A percentile compares a stretch with the other conserved stretches of the same genome.
phyloP scores from a whole-genome alignment of 2,888 invertebrate genomes.

The Oeneis ivallda region DNA sequence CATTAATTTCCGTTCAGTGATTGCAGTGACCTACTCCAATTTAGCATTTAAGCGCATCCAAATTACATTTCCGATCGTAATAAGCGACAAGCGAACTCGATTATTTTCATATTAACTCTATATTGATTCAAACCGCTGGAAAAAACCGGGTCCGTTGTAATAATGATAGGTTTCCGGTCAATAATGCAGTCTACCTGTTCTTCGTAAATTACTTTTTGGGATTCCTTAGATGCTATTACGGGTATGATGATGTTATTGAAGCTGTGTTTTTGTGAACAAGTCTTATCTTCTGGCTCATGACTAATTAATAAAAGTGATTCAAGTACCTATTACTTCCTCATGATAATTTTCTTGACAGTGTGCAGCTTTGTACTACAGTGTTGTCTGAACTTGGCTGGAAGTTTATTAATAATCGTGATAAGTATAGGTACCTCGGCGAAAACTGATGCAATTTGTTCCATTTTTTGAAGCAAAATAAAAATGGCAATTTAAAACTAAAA shows the following conservation, averaged over 20 bases:
- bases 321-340: too few relatives aligned
- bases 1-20: constrained; percentile 41
- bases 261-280: background rate
- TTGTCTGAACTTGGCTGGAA: too few relatives aligned
- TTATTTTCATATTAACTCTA: constrained; percentile 76
- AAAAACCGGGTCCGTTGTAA: constrained; percentile 66
- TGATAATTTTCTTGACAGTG: too few relatives aligned
- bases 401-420: too few relatives aligned
- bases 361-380: too few relatives aligned
- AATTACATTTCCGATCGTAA: constrained; percentile 62
- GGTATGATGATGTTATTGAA: constrained; percentile 22
- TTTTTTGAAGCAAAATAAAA: too few relatives aligned
- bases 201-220: constrained; percentile 37
- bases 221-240: constrained; percentile 33
- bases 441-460: too few relatives aligned
- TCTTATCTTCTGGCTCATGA: background rate
- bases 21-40: constrained; percentile 45
- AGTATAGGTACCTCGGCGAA: too few relatives aligned
- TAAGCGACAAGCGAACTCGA: constrained; percentile 68
- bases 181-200: constrained; percentile 38
- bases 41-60: constrained; percentile 48
- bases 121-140: constrained; percentile 67
- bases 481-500: too few relatives aligned
- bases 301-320: too few relatives aligned
- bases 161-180: constrained; percentile 59